Conservation (phyloP, 2,113 vertebrate species). For the Pheucticus melanocephalus region DNA sequence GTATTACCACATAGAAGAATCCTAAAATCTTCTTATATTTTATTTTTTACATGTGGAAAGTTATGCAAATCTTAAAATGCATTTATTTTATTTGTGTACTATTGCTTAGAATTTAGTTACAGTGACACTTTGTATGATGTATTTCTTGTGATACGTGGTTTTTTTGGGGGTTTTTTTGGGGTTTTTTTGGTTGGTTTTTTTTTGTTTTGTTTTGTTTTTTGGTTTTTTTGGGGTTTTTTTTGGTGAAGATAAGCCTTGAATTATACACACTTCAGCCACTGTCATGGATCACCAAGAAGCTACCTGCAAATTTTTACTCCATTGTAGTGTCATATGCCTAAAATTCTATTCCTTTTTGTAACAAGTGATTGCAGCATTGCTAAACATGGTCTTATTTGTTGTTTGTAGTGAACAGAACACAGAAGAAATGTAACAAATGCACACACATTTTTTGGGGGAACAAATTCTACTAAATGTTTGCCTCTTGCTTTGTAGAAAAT, state of each 20-base stretch:
- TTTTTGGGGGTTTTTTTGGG: too few relatives aligned
- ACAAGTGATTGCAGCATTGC: neutral
- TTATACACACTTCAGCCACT: neutral
- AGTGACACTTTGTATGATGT: neutral
- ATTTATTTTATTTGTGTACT: neutral
- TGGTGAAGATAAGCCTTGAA: neutral
- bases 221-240: too few relatives aligned
- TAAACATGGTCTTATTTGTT: neutral
- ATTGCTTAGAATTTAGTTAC: neutral
- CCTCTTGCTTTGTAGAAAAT: neutral
- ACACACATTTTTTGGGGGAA: fast-evolving
- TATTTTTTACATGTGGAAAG: neutral
- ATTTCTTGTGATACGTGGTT: neutral
- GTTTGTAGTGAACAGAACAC: neutral
- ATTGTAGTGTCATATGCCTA: neutral
- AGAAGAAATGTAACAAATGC: neutral
- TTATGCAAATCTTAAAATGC: neutral
- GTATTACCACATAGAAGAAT: neutral
- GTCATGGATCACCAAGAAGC: neutral
- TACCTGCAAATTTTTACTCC: neutral
- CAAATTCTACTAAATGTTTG: neutral
- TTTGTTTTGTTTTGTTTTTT: neutral
- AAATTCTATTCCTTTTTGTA: neutral
- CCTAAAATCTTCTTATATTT: neutral
- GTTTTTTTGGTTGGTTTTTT: too few relatives aligned